Conservation (phyloP, 2,113 vertebrate species). For the Tupaia tana region DNA sequence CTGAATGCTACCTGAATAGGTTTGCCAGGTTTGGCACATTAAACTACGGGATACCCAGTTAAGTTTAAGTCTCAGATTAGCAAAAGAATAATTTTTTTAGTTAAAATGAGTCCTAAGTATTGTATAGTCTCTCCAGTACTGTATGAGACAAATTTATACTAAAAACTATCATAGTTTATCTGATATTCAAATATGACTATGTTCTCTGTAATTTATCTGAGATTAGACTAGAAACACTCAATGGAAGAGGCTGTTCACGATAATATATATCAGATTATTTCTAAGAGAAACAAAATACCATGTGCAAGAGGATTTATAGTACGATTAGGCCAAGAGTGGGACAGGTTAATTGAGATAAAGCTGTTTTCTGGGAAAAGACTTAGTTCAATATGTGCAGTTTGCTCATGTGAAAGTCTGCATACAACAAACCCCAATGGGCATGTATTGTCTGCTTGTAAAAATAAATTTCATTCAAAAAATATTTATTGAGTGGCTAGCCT, state of each 20-base stretch:
- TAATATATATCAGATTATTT: not conserved
- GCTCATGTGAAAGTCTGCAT: not conserved
- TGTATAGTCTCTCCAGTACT: not conserved
- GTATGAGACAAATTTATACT: not conserved
- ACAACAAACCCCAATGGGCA: not conserved
- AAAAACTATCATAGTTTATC: not conserved
- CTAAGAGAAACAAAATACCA: not conserved
- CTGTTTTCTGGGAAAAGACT: not conserved
- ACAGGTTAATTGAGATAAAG: not conserved
- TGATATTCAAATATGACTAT: not conserved
- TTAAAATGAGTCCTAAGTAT: not conserved
- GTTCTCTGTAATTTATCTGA: not conserved
- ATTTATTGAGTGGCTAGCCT: not conserved
- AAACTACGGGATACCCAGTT: not conserved
- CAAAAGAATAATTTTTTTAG: not conserved
- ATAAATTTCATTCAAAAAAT: conserved; percentile 30
- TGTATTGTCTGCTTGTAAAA: not conserved
- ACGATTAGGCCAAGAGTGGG: not conserved
- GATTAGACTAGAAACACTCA: not conserved
- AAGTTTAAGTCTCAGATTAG: not conserved
- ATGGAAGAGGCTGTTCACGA: not conserved
- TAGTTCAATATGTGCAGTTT: not conserved
- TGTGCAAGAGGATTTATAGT: not conserved
- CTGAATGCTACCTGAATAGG: not conserved
- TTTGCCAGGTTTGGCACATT: not conserved